phyloP scores from a whole-genome alignment of 2,797 vertebrate genomes.

The Ceyx erithaca region DNA sequence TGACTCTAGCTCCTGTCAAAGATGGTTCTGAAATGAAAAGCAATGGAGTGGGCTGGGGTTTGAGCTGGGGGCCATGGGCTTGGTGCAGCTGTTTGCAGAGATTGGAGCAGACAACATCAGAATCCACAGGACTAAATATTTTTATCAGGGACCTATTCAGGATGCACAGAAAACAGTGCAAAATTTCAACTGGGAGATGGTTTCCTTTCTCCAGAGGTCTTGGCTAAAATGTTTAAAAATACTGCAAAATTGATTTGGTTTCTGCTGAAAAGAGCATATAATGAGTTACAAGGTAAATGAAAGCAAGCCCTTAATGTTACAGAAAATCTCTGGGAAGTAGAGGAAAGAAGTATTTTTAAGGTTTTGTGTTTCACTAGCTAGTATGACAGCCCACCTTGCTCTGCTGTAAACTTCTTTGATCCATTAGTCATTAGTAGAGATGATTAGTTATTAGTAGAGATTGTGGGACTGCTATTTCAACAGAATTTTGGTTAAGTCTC shows the following conservation, averaged over 20 bases:
- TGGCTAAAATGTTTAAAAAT: not conserved
- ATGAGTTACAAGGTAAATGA: not conserved
- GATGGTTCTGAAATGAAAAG: not conserved
- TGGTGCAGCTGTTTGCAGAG: not conserved
- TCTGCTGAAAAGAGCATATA: not conserved
- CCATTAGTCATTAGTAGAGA: not conserved
- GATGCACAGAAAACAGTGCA: not conserved
- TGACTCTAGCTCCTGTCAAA: not conserved
- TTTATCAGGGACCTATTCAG: not conserved
- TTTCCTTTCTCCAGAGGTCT: not conserved
- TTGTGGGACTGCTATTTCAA: not conserved
- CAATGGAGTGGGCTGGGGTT: not conserved
- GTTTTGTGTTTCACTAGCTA: not conserved
- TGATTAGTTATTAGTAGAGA: not conserved
- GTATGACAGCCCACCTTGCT: not conserved
- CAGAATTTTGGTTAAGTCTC: not conserved
- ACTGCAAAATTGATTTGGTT: not conserved
- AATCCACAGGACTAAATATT: not conserved
- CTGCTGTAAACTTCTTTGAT: not conserved
- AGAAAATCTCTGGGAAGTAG: not conserved
- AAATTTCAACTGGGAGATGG: not conserved
- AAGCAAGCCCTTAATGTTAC: not conserved
- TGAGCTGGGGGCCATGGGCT: not conserved
- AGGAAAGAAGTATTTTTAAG: not conserved
- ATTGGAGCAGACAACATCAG: not conserved